These are phyloP conservation scores for Bovichtus diacanthus DNA, from an alignment of 2,797 vertebrate species.

Conservation along the genomic window DNA sequence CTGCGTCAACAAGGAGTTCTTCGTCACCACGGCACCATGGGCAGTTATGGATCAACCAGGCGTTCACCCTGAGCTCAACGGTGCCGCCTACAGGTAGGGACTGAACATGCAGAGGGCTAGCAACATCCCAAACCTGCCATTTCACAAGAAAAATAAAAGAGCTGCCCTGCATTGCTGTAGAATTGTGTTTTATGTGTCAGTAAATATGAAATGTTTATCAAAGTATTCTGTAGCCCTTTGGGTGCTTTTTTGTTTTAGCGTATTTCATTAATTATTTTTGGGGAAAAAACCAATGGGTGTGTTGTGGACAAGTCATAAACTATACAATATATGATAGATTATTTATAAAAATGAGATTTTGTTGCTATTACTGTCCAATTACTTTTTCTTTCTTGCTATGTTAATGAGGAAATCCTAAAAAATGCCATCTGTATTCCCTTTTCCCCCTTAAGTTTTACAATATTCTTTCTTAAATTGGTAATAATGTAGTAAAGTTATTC, in stretches of 20 bases:
- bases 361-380: not conserved
- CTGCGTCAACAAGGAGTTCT: constrained; percentile 99
- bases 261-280: not conserved
- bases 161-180: not conserved
- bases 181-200: not conserved
- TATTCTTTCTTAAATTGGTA: constrained; percentile 4
- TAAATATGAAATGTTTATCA: not conserved
- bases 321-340: not conserved
- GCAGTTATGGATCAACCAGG: constrained; percentile 93
- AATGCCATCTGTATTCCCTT: not conserved
- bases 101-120: not conserved
- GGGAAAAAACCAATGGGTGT: not conserved
- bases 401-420: not conserved
- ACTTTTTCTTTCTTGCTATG: not conserved
- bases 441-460: not conserved
- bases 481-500: not conserved
- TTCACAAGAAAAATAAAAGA: not conserved
- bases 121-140: not conserved
- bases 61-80: constrained; percentile 96
- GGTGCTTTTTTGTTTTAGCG: not conserved
- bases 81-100: constrained; percentile 94
- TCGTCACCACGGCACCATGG: constrained; percentile 93
- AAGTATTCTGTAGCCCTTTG: not conserved
- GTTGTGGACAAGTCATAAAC: not conserved
- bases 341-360: not conserved